A percentile compares a stretch with the other conserved stretches of the same genome.
Conservation (phyloP, 2,888 invertebrate species). For the Apamea anceps region DNA sequence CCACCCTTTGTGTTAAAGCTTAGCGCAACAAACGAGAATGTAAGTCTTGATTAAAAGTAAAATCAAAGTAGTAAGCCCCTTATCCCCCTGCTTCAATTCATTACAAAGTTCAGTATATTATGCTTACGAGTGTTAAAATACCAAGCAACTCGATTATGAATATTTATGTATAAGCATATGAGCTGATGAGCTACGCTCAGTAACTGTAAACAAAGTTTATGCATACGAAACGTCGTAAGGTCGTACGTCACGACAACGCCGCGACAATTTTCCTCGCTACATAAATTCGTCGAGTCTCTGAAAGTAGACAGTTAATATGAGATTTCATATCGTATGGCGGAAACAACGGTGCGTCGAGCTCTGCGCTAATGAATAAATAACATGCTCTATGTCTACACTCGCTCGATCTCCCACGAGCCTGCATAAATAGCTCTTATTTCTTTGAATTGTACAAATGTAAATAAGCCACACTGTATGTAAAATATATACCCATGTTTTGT, state of each 20-base stretch:
- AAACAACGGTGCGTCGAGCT: conserved; percentile 71
- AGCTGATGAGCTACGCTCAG: conserved; percentile 51
- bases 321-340: conserved; percentile 78
- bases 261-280: conserved; percentile 80
- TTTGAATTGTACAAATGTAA: conserved; percentile 53
- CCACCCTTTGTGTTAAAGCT: neutral
- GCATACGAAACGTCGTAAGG: conserved; percentile 74
- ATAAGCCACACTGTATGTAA: conserved; percentile 47
- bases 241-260: conserved; percentile 74
- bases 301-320: conserved; percentile 85
- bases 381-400: conserved; percentile 71
- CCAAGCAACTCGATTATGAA: conserved; percentile 52
- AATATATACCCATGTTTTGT: conserved; percentile 40
- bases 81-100: conserved; percentile 37
- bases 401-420: conserved; percentile 65
- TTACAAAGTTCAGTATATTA: conserved; percentile 39
- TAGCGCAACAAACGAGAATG: neutral
- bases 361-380: conserved; percentile 79
- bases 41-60: conserved; percentile 14
- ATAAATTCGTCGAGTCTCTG: conserved; percentile 79
- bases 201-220: conserved; percentile 71
- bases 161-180: conserved; percentile 54
- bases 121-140: conserved; percentile 38
- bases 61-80: conserved; percentile 26
- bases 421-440: conserved; percentile 64